A percentile compares a stretch with the other conserved stretches of the same genome.
Evolutionary conservation across 2,113 vertebrate species (phyloP).

Genomic region (Pimephales promelas): DNA sequence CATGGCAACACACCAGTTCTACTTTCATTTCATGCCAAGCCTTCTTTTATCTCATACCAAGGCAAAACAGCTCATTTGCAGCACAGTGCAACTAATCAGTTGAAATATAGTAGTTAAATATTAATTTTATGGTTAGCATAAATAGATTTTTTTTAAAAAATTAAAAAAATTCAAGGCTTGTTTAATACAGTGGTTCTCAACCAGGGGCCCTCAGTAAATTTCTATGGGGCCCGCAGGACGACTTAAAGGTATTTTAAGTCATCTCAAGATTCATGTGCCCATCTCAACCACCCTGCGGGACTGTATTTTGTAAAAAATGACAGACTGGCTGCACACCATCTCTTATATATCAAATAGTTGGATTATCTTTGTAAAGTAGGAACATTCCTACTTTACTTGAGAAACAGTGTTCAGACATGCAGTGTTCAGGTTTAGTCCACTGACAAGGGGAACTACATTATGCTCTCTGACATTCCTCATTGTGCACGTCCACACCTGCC

Average conservation of each 20-base stretch:
- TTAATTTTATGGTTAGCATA: not conserved
- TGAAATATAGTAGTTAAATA: not conserved
- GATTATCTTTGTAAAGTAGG: not conserved
- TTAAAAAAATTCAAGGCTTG: not conserved
- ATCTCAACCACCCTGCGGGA: not conserved
- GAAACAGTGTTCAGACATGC: conserved; percentile 49
- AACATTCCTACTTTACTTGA: conserved; percentile 11
- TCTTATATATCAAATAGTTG: not conserved
- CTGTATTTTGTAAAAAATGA: not conserved
- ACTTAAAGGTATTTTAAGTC: not conserved
- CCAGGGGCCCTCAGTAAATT: not conserved
- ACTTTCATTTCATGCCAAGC: not conserved
- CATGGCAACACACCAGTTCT: not conserved
- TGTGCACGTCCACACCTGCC: conserved; percentile 52
- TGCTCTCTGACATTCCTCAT: conserved; percentile 50
- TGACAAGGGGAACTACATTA: conserved; percentile 23
- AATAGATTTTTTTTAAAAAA: no score
- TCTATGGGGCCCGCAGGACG: not conserved
- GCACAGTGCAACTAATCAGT: not conserved
- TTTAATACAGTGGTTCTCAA: not conserved
- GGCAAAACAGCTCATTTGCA: not conserved
- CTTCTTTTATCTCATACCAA: not conserved
- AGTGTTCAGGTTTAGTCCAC: conserved; percentile 8
- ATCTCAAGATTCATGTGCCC: not conserved
- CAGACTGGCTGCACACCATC: not conserved